Evolutionary conservation across 92 coral and sea anemone genomes (phyloP).

Genomic region (Actinostola sp.): DNA sequence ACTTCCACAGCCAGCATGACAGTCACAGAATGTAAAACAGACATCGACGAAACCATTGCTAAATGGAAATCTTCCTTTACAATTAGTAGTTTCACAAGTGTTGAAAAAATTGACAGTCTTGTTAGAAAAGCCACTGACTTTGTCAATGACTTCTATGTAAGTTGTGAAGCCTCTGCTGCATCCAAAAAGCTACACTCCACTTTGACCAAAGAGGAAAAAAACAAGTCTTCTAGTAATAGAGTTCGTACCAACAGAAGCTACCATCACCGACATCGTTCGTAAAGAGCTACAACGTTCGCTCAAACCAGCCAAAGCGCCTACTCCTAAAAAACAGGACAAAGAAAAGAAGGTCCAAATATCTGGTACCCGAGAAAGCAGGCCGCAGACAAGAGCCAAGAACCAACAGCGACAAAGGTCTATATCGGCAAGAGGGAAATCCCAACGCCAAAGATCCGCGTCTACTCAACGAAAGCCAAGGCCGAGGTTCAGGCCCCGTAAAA

Average conservation of each 20-base stretch:
- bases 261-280: slow-evolving; percentile 2
- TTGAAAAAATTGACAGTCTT: not conserved
- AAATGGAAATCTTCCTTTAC: slow-evolving; percentile 35
- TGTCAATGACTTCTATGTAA: not conserved
- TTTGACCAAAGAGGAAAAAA: not conserved
- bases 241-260: not conserved
- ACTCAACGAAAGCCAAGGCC: not conserved
- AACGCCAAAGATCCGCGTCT: slow-evolving; percentile 3
- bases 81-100: slow-evolving; percentile 2
- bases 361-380: not conserved
- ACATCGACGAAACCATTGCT: slow-evolving; percentile 36
- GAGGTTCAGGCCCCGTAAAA: not conserved
- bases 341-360: not conserved
- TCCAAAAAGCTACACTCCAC: slow-evolving; percentile 22
- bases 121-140: slow-evolving; percentile 7
- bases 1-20: not conserved
- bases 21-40: slow-evolving; percentile 11
- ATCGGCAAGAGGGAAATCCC: not conserved
- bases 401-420: not conserved
- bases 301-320: not conserved
- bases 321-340: not conserved
- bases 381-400: not conserved
- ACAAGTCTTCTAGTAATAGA: too few species aligned
- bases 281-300: slow-evolving; percentile 8
- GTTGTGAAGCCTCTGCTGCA: slow-evolving; percentile 12